Evolutionary conservation across 2,113 vertebrate genomes (phyloP).

Genomic region (Hiodon tergisus): DNA sequence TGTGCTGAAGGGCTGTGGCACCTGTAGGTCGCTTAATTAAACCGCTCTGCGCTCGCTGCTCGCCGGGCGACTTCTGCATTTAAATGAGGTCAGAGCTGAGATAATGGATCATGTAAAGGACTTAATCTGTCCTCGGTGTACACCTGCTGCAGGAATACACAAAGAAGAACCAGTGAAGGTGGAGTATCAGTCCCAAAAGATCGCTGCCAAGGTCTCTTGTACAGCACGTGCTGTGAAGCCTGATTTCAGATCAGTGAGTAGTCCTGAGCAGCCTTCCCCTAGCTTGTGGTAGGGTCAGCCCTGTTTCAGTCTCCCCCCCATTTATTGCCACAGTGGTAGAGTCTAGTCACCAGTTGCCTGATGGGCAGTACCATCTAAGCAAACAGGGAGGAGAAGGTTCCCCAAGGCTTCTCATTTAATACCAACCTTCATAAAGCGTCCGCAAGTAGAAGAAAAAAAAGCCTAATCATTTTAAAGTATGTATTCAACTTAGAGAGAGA

Average conservation of each 20-base stretch:
- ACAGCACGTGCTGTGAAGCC: neutral
- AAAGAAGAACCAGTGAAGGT: constrained; percentile 9
- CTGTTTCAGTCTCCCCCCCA: neutral
- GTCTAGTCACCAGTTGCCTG: neutral
- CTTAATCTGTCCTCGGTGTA: constrained; percentile 18
- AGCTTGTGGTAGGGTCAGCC: neutral
- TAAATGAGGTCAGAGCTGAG: constrained; percentile 10
- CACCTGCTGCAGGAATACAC: constrained; percentile 3
- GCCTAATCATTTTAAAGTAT: constrained; percentile 18
- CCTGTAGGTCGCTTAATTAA: neutral
- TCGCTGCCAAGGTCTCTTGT: neutral
- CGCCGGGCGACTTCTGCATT: neutral
- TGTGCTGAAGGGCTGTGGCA: neutral
- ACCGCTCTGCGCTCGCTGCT: neutral
- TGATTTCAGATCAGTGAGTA: neutral
- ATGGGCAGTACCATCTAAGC: neutral
- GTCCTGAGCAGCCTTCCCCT: neutral
- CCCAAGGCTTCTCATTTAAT: constrained; percentile 10
- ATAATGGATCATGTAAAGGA: constrained; percentile 16
- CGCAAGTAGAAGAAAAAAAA: neutral
- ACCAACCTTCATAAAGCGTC: constrained; percentile 5
- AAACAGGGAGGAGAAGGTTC: neutral
- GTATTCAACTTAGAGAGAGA: constrained; percentile 11
- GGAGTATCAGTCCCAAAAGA: constrained; percentile 10
- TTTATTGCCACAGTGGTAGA: neutral